Base-by-base conservation (phyloP, 1,140 invertebrate genomes). In the Lamellibrachia luymesi region DNA sequence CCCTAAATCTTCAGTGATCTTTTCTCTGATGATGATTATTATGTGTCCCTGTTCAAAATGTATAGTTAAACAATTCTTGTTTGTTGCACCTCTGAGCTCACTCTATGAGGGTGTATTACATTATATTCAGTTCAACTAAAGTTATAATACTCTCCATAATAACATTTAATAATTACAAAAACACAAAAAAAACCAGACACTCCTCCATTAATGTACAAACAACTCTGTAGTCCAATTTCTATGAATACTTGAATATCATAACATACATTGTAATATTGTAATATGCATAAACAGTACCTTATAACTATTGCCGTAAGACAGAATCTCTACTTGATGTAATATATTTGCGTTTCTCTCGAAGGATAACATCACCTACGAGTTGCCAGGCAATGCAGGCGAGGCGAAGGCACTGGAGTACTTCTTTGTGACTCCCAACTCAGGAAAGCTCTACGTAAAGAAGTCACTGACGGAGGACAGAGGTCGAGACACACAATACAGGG, bases 321-420 rank as follows among this genome's bases (percentile, higher is more conserved):
- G 52, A 56, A 56, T 56, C 64, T 80, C 2, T 80, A 10, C 25
- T 80, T 10, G 13, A 80, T 80, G 91, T 50, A 49, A n/a, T 91
- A 91, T 17, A 91, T 91, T 91, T n/a, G 91, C 2, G 51, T 7
- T 50, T 50, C 91, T 94, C 91, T 93, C 56, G 93, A 94, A 7
- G 94, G 94, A 92, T 94, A 90, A 93, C 94, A 97, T 98, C 25
- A 97, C 97, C 27, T 98, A 98, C 95, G 98, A 98, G 96, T 97
- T 98, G 10, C 97, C 97, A 25, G n/a, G 22, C 52, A 89, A 93
- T 17, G 64, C 91, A 6, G 89, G 92, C 13, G 93, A 90, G 98
- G 98, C 0, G 96, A 98, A 50, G 98, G 97, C 51, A 98, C 98
- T 97, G 0, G 98, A 98, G 94, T 98, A 98, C 95, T 98, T 99